Base-by-base conservation (phyloP, 2,888 invertebrate genomes). In the Neelides folsomi region DNA sequence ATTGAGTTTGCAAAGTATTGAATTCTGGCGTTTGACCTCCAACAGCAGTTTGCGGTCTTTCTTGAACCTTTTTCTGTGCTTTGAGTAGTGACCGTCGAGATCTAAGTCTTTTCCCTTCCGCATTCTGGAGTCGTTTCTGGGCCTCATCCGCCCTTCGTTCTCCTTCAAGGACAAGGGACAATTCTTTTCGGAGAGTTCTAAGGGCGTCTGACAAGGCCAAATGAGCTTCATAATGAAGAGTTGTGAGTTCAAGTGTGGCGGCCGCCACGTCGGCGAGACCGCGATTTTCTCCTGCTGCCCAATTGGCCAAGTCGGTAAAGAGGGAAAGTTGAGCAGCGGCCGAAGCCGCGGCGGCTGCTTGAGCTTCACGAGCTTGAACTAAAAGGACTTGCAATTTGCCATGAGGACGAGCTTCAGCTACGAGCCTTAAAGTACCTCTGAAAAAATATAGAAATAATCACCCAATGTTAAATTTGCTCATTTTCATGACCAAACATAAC, bases 1-100 rank as follows among this genome's bases (percentile, higher is more conserved):
- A 63, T 62, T 71, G 71, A 15, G 69, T 68, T 64, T 73, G 72
- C 37, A 75, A 59, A 27, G 68, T 66, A 27, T 68, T 67, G 15
- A 72, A 67, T 63, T 75, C 74, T 53, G 27, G 27, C 4, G 27
- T 7, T 27, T 27, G 27, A 27, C 4, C 27, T 7, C 27, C 27
- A 5, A 7, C 3, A 27, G 27, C 27, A 3, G 15, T n/a, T 9
- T 6, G 5, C 15, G 15, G 38, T 9, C 15, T 27, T 27, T 46
- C 52, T 37, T 57, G 58, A n/a, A 52, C 50, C 9, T 60, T 58
- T 41, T 59, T 64, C 52, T 64, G 64, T 38, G 54, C 56, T 41
- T 58, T 49, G 8, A 64, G 53, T 15, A 64, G 60, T 59, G 59
- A 13, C 3, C 27, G 27, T 46, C 64, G 42, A 2, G 60, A 46